Evolutionary conservation across 2,113 vertebrate genomes (phyloP), one percentile per base, ranked within the genome.

Genomic region (Epinephelus lanceolatus): DNA sequence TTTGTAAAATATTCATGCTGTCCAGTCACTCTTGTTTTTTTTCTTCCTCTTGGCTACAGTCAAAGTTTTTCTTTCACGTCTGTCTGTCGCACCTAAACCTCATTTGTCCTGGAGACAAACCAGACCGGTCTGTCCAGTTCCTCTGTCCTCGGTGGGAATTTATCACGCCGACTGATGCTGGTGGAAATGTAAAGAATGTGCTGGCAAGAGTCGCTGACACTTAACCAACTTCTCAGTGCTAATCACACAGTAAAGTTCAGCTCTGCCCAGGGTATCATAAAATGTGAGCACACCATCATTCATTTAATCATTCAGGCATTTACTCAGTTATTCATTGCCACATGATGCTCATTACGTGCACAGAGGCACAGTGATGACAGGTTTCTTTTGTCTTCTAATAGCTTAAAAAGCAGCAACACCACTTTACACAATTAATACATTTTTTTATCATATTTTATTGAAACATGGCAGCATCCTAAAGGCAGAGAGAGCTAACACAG

Each of bases 41-140:
- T 15, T 47, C 17, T 19, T 19, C 15, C 21, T 51, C 30, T 37
- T 59, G 18, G 52, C 42, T 19, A 21, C 62, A 66, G 15, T 55
- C 45, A n/a, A 56, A 18, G 2, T 65, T 40, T 68, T 53, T 68
- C 45, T 76, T n/a, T 82, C 15, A 66, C 18, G 25, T 80, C 33
- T 33, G 70, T 84, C 74, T 74, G 76, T 85, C 62, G 18, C 80
- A 71, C 83, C 79, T 85, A 57, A 63, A 69, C 70, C 45, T 62
- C 45, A 19, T 76, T 73, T 12, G 76, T 56, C 83, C 1, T 49
- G 70, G 73, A 86, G 67, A 93, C 79, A 78, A 57, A 85, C 19
- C 27, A 30, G 79, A 93, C 94, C 69, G 68, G 94, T 92, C 78
- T 21, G 21, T 91, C 94, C 89, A 65, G 94, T 94, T 94, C 53